phyloP scores from a whole-genome alignment of 2,888 invertebrate species.

The Epirrita christyi region DNA sequence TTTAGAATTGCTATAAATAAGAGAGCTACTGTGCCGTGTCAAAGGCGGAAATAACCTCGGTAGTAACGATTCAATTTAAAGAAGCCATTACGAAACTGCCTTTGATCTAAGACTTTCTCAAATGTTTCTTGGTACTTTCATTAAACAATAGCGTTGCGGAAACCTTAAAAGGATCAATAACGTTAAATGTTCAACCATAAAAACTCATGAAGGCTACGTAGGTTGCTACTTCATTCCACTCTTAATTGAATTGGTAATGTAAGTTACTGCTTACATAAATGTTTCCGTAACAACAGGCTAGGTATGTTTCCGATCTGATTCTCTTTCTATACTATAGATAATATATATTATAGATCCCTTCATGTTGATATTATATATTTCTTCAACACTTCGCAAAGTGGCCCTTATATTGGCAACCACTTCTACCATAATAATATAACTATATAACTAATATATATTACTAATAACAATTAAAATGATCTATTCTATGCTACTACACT shows the following conservation, averaged over 20 bases:
- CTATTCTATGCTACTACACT: no score
- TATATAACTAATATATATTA: no score
- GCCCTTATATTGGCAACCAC: no score
- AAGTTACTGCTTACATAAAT: not conserved
- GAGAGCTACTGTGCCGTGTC: not conserved
- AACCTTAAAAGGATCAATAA: constrained; percentile 10
- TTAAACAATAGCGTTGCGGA: not conserved
- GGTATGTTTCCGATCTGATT: no score
- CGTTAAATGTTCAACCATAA: constrained; percentile 2
- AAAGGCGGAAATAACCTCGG: not conserved
- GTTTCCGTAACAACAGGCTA: no score
- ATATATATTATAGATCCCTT: no score
- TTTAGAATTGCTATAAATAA: not conserved
- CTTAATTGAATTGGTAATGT: constrained; percentile 1
- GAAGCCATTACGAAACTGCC: constrained; percentile 1
- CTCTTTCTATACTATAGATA: no score
- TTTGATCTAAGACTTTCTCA: constrained; percentile 1
- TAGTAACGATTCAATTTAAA: not conserved
- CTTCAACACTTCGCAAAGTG: no score
- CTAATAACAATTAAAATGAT: no score
- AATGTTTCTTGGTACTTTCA: constrained; percentile 1
- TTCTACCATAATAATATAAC: no score
- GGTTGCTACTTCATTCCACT: not conserved
- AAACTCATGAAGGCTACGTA: constrained; percentile 14
- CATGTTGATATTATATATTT: no score